Percentiles rank a stretch among this genome's conserved stretches.
These are phyloP conservation scores for Platyura marginata DNA, from an alignment of 1,140 invertebrate species.

Conservation along the genomic window DNA sequence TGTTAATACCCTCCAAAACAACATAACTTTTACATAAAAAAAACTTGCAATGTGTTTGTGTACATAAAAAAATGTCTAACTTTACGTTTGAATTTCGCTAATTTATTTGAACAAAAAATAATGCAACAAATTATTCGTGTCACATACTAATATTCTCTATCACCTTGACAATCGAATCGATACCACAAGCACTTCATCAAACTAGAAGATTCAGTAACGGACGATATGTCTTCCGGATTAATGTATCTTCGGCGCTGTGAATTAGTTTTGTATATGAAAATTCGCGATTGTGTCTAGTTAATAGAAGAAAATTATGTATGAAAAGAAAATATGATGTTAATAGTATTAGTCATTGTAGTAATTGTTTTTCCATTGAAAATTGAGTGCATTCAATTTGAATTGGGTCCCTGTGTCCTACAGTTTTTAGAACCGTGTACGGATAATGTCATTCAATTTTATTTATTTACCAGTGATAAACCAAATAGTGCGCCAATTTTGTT, in stretches of 20 bases:
- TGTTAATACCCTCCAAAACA: too few species aligned
- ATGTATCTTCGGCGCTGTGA: too few species aligned
- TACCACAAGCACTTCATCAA: neutral
- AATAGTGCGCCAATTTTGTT: neutral
- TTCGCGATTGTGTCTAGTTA: too few species aligned
- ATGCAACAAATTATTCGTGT: constrained; percentile 1
- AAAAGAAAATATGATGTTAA: neutral
- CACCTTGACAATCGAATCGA: neutral
- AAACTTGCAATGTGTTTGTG: too few species aligned
- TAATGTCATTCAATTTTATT: constrained; percentile 3
- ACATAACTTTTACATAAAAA: too few species aligned
- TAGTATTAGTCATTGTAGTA: neutral
- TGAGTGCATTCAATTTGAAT: neutral
- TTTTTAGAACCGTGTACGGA: constrained; percentile 3
- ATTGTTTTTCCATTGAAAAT: neutral
- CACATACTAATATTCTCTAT: neutral
- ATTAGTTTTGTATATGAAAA: too few species aligned
- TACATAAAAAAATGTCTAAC: too few species aligned
- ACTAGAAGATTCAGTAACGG: neutral
- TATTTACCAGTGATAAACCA: neutral
- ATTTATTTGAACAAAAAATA: too few species aligned
- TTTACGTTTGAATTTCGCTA: too few species aligned
- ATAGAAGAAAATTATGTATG: too few species aligned
- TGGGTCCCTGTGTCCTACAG: constrained; percentile 1
- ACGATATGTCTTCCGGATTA: neutral